Conservation (phyloP, 2,888 invertebrate species). For the Chrysolina haemoptera region DNA sequence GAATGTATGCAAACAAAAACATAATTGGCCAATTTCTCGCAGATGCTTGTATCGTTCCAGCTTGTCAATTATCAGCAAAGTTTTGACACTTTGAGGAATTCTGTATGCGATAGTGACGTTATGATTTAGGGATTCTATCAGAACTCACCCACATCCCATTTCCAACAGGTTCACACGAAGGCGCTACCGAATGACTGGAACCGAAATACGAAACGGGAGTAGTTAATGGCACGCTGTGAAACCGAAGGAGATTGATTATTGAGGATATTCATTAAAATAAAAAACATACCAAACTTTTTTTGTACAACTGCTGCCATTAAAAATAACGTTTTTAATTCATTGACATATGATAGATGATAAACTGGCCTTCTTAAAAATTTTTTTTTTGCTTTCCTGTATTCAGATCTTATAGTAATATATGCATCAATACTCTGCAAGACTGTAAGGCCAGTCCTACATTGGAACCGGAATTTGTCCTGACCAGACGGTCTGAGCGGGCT, state of each 20-base stretch:
- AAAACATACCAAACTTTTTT: too few species aligned
- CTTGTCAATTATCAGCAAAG: conserved; percentile 32
- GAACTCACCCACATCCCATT: conserved; percentile 25
- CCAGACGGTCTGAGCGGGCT: too few species aligned
- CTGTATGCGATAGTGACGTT: conserved; percentile 41
- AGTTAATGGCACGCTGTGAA: conserved; percentile 23
- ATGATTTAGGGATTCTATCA: conserved; percentile 45
- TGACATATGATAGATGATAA: too few species aligned
- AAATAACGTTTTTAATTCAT: too few species aligned
- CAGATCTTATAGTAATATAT: too few species aligned
- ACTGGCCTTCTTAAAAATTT: too few species aligned
- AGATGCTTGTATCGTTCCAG: conserved; percentile 40
- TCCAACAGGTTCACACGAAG: conserved; percentile 51
- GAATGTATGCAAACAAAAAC: conserved; percentile 4
- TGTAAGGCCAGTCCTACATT: too few species aligned
- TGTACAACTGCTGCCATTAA: too few species aligned
- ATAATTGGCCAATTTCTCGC: conserved; percentile 50
- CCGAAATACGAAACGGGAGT: conserved; percentile 24
- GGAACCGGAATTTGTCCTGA: too few species aligned
- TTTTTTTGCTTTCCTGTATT: too few species aligned
- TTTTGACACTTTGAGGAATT: conserved; percentile 43
- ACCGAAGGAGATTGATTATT: not conserved
- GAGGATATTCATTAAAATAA: too few species aligned
- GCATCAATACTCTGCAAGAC: too few species aligned
- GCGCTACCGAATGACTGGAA: conserved; percentile 45